Conservation (phyloP, 1,140 invertebrate species). For the Anastrepha obliqua region DNA sequence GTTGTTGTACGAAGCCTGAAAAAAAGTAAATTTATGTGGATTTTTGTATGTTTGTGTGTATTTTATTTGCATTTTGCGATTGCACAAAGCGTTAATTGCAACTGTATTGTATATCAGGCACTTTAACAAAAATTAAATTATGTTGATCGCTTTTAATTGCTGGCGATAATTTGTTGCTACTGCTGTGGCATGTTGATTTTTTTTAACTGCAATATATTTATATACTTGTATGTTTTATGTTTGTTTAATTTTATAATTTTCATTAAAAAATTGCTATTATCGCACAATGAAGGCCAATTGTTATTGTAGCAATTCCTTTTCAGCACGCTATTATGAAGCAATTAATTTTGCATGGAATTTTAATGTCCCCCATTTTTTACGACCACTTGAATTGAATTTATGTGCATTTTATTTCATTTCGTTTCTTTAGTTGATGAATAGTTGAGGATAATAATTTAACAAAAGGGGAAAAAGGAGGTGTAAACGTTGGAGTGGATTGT, state of each 20-base stretch:
- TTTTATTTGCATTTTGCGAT: not conserved
- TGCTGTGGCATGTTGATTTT: not conserved
- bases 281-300: not conserved
- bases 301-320: not conserved
- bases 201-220: not conserved
- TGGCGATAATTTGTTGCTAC: conserved; percentile 36
- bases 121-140: conserved; percentile 18
- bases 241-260: not conserved
- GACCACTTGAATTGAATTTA: not conserved
- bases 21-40: too few species aligned
- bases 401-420: not conserved
- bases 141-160: conserved; percentile 32
- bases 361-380: not conserved
- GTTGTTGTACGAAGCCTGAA: too few species aligned
- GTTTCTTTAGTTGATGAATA: not conserved
- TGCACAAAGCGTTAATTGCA: conserved; percentile 15
- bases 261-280: not conserved
- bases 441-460: not conserved
- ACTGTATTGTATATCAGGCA: not conserved
- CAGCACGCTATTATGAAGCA: not conserved
- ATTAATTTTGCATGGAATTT: conserved; percentile 5
- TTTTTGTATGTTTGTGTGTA: not conserved
- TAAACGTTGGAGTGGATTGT: too few species aligned
- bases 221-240: not conserved
- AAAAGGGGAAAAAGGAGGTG: too few species aligned